Percentiles rank a stretch among this genome's conserved stretches.
phyloP scores from a whole-genome alignment of 1,140 invertebrate genomes.

The Mamestra configurata region DNA sequence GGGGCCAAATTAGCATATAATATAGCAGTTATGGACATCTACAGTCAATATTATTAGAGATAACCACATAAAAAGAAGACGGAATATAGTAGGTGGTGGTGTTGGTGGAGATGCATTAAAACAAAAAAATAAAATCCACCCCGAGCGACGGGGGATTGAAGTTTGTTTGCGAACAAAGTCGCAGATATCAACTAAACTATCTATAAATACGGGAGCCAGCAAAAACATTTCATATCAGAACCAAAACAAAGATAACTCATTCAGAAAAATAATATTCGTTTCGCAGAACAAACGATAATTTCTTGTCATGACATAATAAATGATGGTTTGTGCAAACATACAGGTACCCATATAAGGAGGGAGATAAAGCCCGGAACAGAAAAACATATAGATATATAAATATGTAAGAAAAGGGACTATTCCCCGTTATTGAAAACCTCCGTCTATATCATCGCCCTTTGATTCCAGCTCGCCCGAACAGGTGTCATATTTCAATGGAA shows the following conservation, averaged over 20 bases:
- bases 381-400: conserved; percentile 34
- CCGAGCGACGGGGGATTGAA: neutral
- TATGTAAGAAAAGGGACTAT: conserved; percentile 25
- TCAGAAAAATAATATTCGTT: conserved; percentile 26
- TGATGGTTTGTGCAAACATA: conserved; percentile 18
- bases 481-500: conserved; percentile 59
- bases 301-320: conserved; percentile 30
- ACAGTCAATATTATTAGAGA: no score
- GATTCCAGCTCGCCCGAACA: conserved; percentile 52
- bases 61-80: no score
- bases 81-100: no score
- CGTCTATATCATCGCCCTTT: conserved; percentile 47
- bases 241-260: conserved; percentile 27
- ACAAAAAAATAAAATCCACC: neutral
- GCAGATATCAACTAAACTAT: neutral
- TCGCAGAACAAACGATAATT: conserved; percentile 5
- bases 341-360: conserved; percentile 11
- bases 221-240: conserved; percentile 22
- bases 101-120: no score
- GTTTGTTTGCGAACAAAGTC: conserved; percentile 9
- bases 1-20: no score
- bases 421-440: conserved; percentile 35
- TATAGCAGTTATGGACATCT: no score
- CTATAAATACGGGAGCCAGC: neutral
- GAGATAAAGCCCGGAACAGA: conserved; percentile 34